Evolutionary conservation across 2,113 vertebrate species (phyloP).

Genomic region (Tamias sibiricus): DNA sequence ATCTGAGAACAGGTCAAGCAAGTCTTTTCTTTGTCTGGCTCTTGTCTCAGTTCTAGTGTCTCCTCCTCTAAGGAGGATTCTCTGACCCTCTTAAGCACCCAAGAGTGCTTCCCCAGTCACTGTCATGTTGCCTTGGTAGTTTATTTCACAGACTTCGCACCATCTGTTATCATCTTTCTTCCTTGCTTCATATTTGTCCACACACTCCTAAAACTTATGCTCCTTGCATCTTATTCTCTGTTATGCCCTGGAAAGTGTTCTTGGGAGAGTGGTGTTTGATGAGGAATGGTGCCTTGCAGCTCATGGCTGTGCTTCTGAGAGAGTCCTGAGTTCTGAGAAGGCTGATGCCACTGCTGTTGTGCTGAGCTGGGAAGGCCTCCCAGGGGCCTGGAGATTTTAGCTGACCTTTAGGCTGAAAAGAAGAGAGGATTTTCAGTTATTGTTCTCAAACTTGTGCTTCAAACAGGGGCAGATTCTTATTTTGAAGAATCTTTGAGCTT

Average conservation of each 20-base stretch:
- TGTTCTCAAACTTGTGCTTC: background rate
- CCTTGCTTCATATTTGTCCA: background rate
- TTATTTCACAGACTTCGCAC: background rate
- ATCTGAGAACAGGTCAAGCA: background rate
- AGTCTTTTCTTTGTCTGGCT: background rate
- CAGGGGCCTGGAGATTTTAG: background rate
- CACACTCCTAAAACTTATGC: background rate
- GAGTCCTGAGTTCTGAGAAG: background rate
- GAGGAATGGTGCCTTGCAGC: background rate
- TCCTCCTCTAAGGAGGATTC: background rate
- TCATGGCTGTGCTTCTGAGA: background rate
- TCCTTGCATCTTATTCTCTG: background rate
- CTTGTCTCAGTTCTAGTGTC: background rate
- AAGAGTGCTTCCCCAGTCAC: too few relatives aligned
- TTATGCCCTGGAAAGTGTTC: background rate
- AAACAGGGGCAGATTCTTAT: background rate
- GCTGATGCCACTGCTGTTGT: background rate
- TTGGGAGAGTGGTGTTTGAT: background rate
- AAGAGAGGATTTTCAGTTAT: background rate
- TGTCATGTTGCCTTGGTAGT: background rate
- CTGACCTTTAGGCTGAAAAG: background rate
- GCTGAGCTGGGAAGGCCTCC: background rate
- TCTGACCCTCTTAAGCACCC: background rate
- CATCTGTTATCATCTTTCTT: background rate
- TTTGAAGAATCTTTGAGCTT: background rate